Evolutionary conservation across 2,888 invertebrate genomes (phyloP).

Genomic region (Eupithecia subfuscata): DNA sequence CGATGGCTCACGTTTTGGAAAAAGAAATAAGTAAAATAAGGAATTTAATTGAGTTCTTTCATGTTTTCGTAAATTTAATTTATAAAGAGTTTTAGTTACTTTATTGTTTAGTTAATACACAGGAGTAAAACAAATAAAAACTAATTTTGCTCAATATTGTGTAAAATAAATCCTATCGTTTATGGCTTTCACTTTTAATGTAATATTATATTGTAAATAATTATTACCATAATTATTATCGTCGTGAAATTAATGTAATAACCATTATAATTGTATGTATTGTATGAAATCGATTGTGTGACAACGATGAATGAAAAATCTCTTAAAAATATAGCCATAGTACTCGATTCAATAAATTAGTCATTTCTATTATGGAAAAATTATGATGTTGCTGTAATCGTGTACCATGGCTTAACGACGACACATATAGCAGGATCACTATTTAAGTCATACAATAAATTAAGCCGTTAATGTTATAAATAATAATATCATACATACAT

Average conservation of each 20-base stretch:
- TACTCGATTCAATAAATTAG: background rate
- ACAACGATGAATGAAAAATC: constrained; percentile 48
- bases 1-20: background rate
- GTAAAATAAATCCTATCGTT: constrained; percentile 12
- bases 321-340: background rate
- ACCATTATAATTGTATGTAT: constrained; percentile 20
- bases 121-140: constrained; percentile 4
- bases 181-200: constrained; percentile 13
- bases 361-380: background rate
- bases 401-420: background rate
- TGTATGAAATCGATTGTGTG: constrained; percentile 49
- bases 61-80: background rate
- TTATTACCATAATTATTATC: constrained; percentile 12
- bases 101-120: background rate
- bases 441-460: background rate
- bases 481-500: no score
- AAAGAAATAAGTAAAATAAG: background rate
- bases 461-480: background rate
- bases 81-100: background rate
- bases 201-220: constrained; percentile 32
- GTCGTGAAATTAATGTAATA: constrained; percentile 19
- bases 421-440: background rate
- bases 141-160: constrained; percentile 37
- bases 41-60: background rate
- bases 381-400: background rate